These are phyloP conservation scores for Pasiphila rectangulata DNA, from an alignment of 2,888 invertebrate genomes.

Conservation along the genomic window DNA sequence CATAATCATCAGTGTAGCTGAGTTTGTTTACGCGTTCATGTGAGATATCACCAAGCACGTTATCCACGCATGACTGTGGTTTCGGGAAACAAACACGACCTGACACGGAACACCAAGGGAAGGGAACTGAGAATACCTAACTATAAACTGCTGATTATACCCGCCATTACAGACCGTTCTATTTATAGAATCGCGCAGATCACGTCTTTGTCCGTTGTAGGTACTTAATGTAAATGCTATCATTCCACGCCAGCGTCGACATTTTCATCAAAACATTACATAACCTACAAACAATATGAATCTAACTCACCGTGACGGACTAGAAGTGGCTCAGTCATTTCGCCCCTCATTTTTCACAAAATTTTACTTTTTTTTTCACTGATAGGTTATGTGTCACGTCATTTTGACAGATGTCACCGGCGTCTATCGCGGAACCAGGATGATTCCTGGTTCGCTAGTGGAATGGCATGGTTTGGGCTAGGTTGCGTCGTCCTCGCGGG, in stretches of 20 bases:
- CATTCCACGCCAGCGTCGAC: constrained; percentile 43
- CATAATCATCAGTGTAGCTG: constrained; percentile 28
- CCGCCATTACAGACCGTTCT: constrained; percentile 67
- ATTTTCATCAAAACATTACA: constrained; percentile 60
- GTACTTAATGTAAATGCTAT: constrained; percentile 71
- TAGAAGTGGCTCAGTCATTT: constrained; percentile 57
- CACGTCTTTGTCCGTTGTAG: constrained; percentile 75
- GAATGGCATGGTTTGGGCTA: constrained; percentile 61
- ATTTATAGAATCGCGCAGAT: constrained; percentile 76
- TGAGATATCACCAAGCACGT: constrained; percentile 40
- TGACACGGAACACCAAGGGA: constrained; percentile 45
- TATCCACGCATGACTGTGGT: constrained; percentile 42
- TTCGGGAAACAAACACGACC: constrained; percentile 33
- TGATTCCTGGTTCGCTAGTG: constrained; percentile 47
- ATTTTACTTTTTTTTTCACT: constrained; percentile 45
- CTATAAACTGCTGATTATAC: constrained; percentile 65
- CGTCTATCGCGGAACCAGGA: constrained; percentile 35
- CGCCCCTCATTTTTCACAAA: constrained; percentile 55
- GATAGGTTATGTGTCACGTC: constrained; percentile 70
- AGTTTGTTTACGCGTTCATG: constrained; percentile 42
- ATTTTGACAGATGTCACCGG: constrained; percentile 71
- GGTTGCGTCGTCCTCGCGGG: constrained; percentile 66
- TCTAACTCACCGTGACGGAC: constrained; percentile 61
- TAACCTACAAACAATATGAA: constrained; percentile 57
- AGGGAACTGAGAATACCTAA: constrained; percentile 58